Evolutionary conservation across 2,113 vertebrate genomes (phyloP).

Genomic region (Ceuthmochares aereus): DNA sequence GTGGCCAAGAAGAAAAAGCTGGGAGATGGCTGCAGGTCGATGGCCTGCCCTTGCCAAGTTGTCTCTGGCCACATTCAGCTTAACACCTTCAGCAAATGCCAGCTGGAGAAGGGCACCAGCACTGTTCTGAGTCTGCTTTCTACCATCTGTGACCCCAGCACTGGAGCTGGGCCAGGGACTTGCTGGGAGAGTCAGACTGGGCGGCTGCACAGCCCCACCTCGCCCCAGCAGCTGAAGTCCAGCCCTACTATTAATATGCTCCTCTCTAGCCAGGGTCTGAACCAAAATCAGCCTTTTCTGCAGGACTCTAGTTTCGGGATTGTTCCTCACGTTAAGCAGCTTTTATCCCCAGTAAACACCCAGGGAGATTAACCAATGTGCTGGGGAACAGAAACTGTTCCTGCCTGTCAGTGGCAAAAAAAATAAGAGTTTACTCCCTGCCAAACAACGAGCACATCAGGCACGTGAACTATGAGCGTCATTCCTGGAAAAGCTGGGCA

Average conservation of each 20-base stretch:
- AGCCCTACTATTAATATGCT: background rate
- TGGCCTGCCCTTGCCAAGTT: background rate
- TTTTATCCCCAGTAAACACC: constrained; percentile 53
- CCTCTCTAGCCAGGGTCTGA: background rate
- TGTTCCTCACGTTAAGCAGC: constrained; percentile 45
- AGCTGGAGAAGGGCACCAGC: background rate
- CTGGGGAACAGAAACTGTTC: constrained; percentile 9
- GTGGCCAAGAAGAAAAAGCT: background rate
- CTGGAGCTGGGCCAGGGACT: background rate
- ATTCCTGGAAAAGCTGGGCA: constrained; percentile 3
- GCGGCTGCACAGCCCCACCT: background rate
- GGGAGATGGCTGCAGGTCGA: accelerated
- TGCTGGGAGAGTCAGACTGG: background rate
- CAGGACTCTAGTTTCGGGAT: constrained; percentile 14
- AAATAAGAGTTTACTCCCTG: background rate
- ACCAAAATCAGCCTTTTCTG: constrained; percentile 27
- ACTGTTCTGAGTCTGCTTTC: accelerated
- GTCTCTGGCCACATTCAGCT: background rate
- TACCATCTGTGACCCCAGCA: background rate
- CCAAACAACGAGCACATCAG: background rate
- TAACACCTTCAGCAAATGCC: background rate
- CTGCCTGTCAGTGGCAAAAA: background rate
- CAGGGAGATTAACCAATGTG: constrained; percentile 14
- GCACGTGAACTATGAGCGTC: background rate
- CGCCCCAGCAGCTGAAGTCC: background rate